A percentile compares a stretch with the other conserved stretches of the same genome.
Evolutionary conservation across 2,797 vertebrate genomes (phyloP).

Genomic region (Micropoecilia bifurca): DNA sequence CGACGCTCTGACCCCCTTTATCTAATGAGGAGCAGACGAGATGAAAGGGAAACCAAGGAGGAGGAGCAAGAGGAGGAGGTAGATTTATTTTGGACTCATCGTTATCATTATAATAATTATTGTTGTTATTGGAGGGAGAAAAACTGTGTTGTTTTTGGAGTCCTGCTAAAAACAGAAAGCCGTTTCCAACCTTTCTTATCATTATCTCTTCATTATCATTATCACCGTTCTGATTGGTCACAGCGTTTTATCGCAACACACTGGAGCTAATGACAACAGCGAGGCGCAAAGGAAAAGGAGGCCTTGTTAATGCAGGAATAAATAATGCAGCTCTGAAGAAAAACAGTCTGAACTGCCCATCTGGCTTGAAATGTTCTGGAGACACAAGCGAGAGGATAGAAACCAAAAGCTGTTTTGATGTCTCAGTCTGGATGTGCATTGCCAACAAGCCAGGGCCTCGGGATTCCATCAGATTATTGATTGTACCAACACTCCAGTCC

Average conservation of each 20-base stretch:
- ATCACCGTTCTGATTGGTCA: slow-evolving; percentile 65
- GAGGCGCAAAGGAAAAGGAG: slow-evolving; percentile 29
- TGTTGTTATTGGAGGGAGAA: slow-evolving; percentile 45
- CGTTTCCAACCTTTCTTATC: slow-evolving; percentile 64
- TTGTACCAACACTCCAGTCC: slow-evolving; percentile 60
- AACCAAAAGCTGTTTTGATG: slow-evolving; percentile 66
- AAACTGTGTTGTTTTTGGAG: slow-evolving; percentile 32
- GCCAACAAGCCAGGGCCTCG: slow-evolving; percentile 50
- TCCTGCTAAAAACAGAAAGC: slow-evolving; percentile 53
- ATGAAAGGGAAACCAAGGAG: slow-evolving; percentile 9
- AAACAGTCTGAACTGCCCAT: slow-evolving; percentile 40
- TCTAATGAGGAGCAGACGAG: slow-evolving; percentile 19
- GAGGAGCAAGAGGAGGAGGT: neutral
- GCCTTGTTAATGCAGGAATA: slow-evolving; percentile 43
- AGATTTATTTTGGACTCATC: slow-evolving; percentile 20
- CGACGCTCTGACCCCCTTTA: slow-evolving; percentile 10
- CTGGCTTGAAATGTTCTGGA: slow-evolving; percentile 43
- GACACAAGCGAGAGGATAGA: slow-evolving; percentile 33
- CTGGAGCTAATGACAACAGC: slow-evolving; percentile 66
- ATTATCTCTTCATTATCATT: slow-evolving; percentile 69
- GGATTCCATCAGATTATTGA: slow-evolving; percentile 73
- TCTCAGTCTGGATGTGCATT: slow-evolving; percentile 63
- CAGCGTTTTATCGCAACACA: slow-evolving; percentile 50
- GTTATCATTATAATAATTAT: slow-evolving; percentile 37
- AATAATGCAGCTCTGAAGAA: slow-evolving; percentile 59